Evolutionary conservation across 1,140 invertebrate species (phyloP), one percentile per base, ranked within the genome.

Genomic region (Caerostris extrusa): DNA sequence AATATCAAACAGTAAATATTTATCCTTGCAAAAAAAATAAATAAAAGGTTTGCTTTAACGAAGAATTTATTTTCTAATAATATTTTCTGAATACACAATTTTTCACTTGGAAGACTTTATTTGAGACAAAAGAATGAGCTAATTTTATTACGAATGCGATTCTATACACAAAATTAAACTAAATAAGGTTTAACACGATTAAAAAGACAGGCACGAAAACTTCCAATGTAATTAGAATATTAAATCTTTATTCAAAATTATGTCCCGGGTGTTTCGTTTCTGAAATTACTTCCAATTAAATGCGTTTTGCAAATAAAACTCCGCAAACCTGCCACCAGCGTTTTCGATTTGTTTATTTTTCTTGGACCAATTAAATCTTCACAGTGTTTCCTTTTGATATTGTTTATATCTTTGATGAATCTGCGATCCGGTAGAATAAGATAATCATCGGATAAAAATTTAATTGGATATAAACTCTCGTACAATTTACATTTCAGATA

Each of bases 161-260:
- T 77, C 71, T 53, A 50, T 8, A 77, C 71, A 34, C 71, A 77
- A 77, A 77, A 77, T 77, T 77, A 77, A 77, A 77, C 71, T 34
- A 10, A 77, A 77, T 77, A 50, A 53, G 34, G 53, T 34, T 34
- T 77, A 77, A 12, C 4, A 12, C 8, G 71, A 77, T 77, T 77
- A 77, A 77, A 77, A 77, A 77, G 19, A 77, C 71, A 50, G 34
- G 34, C 34, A 50, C 50, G 34, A 77, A 50, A 77, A 50, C 71
- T 77, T 34, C 71, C 10, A 53, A 53, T 53, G 34, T 50, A 77
- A 77, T 77, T 77, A 77, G 71, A 77, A 77, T 77, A 77, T 77
- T 53, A 77, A 77, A 77, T 77, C 10, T 50, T 77, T 34, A 77
- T 77, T 50, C 34, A 77, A 77, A 77, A 77, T 53, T 77, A 77